Conservation (phyloP, 2,797 vertebrate genomes). For the Falco columbarius region DNA sequence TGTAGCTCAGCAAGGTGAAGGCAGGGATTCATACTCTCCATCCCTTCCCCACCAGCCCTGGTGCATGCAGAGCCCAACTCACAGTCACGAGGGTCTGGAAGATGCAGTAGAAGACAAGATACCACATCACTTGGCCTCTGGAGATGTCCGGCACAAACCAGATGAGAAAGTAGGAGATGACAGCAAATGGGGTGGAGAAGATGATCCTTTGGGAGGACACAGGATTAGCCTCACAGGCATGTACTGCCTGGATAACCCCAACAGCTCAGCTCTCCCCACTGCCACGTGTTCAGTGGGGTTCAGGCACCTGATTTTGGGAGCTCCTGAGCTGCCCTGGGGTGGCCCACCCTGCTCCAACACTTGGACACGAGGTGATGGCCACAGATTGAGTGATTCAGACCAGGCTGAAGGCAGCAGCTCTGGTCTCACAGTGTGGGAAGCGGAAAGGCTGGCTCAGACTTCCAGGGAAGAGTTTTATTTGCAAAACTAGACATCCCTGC, state of each 20-base stretch:
- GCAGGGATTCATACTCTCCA: neutral
- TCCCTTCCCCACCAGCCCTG: neutral
- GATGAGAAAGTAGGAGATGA: constrained; percentile 89
- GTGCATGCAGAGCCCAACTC: constrained; percentile 50
- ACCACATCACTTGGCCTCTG: constrained; percentile 87
- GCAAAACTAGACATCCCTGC: neutral
- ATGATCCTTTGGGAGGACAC: constrained; percentile 83
- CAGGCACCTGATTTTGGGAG: neutral
- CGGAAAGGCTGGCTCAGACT: neutral
- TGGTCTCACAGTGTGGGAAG: neutral
- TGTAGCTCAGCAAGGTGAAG: neutral
- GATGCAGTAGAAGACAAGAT: constrained; percentile 92
- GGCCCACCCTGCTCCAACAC: neutral
- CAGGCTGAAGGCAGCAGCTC: neutral
- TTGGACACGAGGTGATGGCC: neutral
- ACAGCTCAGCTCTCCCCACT: neutral
- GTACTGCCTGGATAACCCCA: neutral
- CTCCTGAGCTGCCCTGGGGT: neutral
- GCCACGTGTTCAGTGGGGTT: neutral
- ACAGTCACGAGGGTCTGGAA: constrained; percentile 96
- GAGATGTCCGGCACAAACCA: constrained; percentile 92
- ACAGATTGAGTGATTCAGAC: neutral
- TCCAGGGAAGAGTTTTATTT: neutral
- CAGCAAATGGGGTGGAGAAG: constrained; percentile 88
- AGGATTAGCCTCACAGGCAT: neutral